Evolutionary conservation across 92 coral and sea anemone species (phyloP).

Genomic region (Bergia puertoricense): DNA sequence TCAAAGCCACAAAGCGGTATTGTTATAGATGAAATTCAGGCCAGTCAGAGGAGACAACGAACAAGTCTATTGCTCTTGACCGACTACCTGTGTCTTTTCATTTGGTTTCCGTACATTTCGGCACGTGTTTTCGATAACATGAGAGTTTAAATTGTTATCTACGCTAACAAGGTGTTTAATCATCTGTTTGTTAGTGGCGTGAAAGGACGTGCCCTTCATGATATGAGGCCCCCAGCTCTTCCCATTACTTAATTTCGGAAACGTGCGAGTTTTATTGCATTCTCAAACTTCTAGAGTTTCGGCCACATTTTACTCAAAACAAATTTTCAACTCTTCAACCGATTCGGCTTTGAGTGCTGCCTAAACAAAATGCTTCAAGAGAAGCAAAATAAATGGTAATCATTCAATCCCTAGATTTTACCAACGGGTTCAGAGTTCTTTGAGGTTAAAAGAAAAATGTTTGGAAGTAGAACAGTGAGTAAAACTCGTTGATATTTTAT

Average conservation of each 20-base stretch:
- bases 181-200: constrained; percentile 24
- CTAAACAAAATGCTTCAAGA: not conserved
- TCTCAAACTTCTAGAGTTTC: not conserved
- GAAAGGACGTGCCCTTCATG: not conserved
- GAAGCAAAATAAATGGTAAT: not conserved
- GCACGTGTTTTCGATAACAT: constrained; percentile 1
- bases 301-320: not conserved
- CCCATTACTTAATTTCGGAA: not conserved
- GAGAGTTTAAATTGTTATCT: constrained; percentile 35
- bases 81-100: not conserved
- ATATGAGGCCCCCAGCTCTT: not conserved
- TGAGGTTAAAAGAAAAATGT: too few species aligned
- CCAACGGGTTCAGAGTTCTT: not conserved
- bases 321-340: too few species aligned
- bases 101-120: not conserved
- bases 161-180: constrained; percentile 41
- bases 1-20: not conserved
- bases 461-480: too few species aligned
- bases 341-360: too few species aligned
- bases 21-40: not conserved
- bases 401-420: not conserved
- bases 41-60: not conserved
- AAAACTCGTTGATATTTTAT: too few species aligned
- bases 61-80: too few species aligned
- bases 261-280: too few species aligned